These are phyloP conservation scores for Andinoacara biseriatus DNA, from an alignment of 2,113 vertebrate species.

Conservation along the genomic window DNA sequence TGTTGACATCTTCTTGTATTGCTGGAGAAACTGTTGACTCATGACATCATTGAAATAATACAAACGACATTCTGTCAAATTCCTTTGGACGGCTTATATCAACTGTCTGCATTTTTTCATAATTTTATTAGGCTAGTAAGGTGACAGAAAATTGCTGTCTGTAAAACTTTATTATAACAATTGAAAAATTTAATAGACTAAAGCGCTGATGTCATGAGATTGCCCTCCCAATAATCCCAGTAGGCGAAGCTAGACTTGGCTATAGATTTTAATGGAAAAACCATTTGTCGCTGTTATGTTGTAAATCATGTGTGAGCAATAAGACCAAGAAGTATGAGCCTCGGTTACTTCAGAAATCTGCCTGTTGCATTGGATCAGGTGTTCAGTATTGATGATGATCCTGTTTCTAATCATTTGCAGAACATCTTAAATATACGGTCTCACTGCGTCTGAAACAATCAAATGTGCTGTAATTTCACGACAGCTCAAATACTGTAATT, in stretches of 20 bases:
- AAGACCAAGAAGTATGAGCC: not conserved
- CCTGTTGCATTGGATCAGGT: not conserved
- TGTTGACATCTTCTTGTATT: too few relatives aligned
- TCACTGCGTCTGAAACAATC: not conserved
- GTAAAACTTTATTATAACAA: conserved; percentile 49
- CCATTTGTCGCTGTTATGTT: not conserved
- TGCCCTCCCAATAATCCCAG: conserved; percentile 5
- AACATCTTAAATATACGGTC: too few relatives aligned
- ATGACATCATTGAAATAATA: conserved; percentile 33
- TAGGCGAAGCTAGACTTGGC: not conserved
- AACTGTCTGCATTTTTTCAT: conserved; percentile 41
- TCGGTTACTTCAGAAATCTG: rapidly evolving
- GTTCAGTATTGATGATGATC: not conserved
- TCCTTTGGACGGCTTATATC: conserved; percentile 24
- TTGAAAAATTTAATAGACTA: conserved; percentile 4
- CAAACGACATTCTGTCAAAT: conserved; percentile 37
- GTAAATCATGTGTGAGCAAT: not conserved
- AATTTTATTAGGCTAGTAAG: conserved; percentile 22
- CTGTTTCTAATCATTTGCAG: too few relatives aligned
- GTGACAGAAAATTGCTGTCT: conserved; percentile 34
- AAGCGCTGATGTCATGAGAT: conserved; percentile 49
- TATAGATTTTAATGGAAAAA: not conserved
- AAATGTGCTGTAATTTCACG: not conserved
- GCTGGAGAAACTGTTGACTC: conserved; percentile 1
- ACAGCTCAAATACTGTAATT: not conserved